Percentiles rank a stretch among this genome's conserved stretches.
Conservation (phyloP, 2,797 vertebrate species). For the Pseudochaenichthys georgianus region DNA sequence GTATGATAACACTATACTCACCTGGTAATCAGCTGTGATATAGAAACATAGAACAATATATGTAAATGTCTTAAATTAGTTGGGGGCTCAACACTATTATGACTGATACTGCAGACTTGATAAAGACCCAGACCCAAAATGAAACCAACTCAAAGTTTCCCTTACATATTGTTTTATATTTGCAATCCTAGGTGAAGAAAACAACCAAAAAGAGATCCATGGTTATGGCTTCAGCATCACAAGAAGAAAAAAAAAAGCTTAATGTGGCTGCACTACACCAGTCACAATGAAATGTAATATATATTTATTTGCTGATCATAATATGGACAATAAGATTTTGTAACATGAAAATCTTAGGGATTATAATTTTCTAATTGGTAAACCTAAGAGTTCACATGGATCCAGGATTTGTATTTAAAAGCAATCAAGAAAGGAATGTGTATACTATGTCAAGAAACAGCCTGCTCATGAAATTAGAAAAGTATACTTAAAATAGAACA, state of each 20-base stretch:
- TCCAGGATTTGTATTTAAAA: neutral
- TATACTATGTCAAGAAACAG: neutral
- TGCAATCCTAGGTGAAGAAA: too few relatives aligned
- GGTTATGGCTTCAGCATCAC: too few relatives aligned
- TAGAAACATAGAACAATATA: neutral
- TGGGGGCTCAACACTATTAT: neutral
- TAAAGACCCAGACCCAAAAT: too few relatives aligned
- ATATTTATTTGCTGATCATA: too few relatives aligned
- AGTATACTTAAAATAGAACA: neutral
- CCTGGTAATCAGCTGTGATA: neutral
- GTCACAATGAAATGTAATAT: too few relatives aligned
- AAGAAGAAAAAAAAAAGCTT: too few relatives aligned
- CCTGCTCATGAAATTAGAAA: neutral
- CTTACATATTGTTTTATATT: too few relatives aligned
- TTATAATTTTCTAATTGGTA: neutral
- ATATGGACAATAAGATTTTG: too few relatives aligned
- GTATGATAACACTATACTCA: neutral
- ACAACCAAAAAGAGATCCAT: too few relatives aligned
- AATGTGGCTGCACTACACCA: too few relatives aligned
- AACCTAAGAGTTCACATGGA: neutral
- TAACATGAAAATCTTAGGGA: neutral
- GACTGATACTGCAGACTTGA: neutral
- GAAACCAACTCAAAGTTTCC: too few relatives aligned
- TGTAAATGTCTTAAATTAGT: neutral
- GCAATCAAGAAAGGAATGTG: neutral